phyloP scores from a whole-genome alignment of 2,888 invertebrate genomes.

The Panzeria rudis region DNA sequence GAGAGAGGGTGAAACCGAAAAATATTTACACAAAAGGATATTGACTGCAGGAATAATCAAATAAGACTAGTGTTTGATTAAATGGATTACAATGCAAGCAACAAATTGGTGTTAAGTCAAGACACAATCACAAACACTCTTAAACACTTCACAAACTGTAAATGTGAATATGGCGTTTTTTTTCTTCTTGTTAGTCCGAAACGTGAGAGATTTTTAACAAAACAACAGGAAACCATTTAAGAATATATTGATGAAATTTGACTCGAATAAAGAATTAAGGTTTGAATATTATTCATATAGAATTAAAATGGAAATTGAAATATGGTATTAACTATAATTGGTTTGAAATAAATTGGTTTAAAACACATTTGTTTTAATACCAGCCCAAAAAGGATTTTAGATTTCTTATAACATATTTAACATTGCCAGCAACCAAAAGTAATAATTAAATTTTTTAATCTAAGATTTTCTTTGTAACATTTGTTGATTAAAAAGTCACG shows the following conservation, averaged over 20 bases:
- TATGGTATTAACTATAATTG: conserved; percentile 28
- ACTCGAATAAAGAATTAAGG: conserved; percentile 10
- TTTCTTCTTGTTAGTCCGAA: conserved; percentile 7
- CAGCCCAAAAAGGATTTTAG: background rate
- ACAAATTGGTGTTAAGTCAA: conserved; percentile 71
- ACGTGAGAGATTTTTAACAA: conserved; percentile 63
- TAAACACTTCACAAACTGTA: background rate
- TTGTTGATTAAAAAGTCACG: background rate
- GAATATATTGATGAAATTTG: conserved; percentile 49
- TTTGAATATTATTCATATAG: conserved; percentile 18
- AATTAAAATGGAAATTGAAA: conserved; percentile 26
- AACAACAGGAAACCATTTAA: conserved; percentile 43
- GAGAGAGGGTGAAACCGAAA: background rate
- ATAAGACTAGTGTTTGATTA: conserved; percentile 68
- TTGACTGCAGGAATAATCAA: conserved; percentile 56
- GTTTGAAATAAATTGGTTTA: conserved; percentile 34
- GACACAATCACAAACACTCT: conserved; percentile 7
- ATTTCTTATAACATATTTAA: background rate
- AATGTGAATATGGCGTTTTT: conserved; percentile 35
- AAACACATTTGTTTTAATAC: background rate
- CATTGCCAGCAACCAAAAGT: background rate
- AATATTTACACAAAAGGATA: background rate
- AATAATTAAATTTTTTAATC: background rate
- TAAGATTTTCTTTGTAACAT: background rate
- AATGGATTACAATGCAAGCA: conserved; percentile 69